Percentiles rank a stretch among this genome's conserved stretches.
Evolutionary conservation across 1,140 invertebrate genomes (phyloP).

Genomic region (Conus betulinus): DNA sequence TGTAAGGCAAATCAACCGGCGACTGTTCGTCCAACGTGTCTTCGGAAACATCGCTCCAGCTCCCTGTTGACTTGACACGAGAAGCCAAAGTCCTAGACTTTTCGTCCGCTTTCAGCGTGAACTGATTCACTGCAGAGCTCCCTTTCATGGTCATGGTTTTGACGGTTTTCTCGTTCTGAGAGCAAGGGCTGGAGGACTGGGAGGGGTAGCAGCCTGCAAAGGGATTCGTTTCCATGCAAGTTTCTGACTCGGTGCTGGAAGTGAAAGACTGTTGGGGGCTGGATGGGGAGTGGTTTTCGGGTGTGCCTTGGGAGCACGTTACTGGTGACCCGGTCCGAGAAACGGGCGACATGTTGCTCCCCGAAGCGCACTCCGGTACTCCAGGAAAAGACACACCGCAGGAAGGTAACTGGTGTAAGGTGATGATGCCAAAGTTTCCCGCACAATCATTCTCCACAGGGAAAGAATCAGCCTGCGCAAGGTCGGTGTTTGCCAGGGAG

Average conservation of each 20-base stretch:
- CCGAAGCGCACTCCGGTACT: background rate
- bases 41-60: background rate
- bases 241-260: background rate
- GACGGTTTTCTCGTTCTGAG: background rate
- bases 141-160: background rate
- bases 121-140: background rate
- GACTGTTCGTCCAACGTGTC: background rate
- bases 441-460: background rate
- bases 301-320: background rate
- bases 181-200: background rate
- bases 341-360: background rate
- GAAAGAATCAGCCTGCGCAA: background rate
- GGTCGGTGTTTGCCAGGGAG: background rate
- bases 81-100: background rate
- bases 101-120: background rate
- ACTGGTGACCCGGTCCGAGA: background rate
- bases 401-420: background rate
- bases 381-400: background rate
- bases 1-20: background rate
- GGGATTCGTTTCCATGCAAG: background rate
- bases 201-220: background rate
- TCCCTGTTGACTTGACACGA: background rate
- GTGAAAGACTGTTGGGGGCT: background rate
- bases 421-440: background rate
- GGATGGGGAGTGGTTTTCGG: background rate